Conservation (phyloP, 2,797 vertebrate genomes). For the Rhinatrema bivittatum region DNA sequence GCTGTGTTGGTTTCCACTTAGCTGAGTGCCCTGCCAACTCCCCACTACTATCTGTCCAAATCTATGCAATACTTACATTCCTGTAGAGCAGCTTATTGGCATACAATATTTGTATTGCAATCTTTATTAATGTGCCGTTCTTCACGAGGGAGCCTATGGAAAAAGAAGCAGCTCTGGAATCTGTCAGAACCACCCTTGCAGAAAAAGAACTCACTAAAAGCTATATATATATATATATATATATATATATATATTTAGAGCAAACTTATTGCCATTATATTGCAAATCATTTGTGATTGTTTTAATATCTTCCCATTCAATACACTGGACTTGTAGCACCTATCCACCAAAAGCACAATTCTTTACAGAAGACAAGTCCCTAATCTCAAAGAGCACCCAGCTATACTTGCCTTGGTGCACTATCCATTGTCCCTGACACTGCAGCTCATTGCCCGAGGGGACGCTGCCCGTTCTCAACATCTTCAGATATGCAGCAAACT, state of each 20-base stretch:
- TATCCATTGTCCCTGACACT: constrained; percentile 2
- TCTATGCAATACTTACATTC: constrained; percentile 31
- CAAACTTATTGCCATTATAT: too few relatives aligned
- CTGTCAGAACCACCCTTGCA: fast-evolving
- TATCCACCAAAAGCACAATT: too few relatives aligned
- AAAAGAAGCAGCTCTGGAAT: neutral
- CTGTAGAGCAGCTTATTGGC: constrained; percentile 10
- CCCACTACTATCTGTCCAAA: too few relatives aligned
- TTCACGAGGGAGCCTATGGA: constrained; percentile 29
- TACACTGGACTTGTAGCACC: neutral
- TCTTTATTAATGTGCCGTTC: constrained; percentile 14
- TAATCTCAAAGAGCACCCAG: too few relatives aligned
- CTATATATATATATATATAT: too few relatives aligned
- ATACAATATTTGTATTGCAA: constrained; percentile 26
- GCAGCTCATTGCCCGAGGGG: constrained; percentile 14
- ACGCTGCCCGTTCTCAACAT: constrained; percentile 36
- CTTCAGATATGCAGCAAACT: constrained; percentile 36
- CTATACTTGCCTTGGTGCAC: constrained; percentile 24
- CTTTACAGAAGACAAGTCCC: too few relatives aligned
- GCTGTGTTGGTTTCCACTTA: too few relatives aligned
- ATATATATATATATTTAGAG: too few relatives aligned
- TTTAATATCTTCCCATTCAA: neutral
- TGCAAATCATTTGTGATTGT: fast-evolving
- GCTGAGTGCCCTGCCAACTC: too few relatives aligned
- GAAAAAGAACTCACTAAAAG: too few relatives aligned